Percentiles rank a stretch among this genome's conserved stretches.
Conservation (phyloP, 2,888 invertebrate species). For the Helicoverpa assulta region DNA sequence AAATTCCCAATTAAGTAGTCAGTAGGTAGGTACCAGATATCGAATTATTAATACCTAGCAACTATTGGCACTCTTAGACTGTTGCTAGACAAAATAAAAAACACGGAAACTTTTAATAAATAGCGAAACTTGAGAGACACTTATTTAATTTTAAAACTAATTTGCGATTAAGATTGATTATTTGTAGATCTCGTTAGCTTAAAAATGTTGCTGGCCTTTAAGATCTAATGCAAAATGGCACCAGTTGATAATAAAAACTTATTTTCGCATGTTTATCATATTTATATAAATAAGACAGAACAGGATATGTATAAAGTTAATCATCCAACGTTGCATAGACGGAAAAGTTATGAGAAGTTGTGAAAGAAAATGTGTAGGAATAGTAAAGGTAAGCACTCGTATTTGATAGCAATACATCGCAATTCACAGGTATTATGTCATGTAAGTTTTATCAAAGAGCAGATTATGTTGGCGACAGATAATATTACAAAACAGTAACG, state of each 20-base stretch:
- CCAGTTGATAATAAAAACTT: slow-evolving; percentile 4
- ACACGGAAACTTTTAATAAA: neutral
- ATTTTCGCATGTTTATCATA: no score
- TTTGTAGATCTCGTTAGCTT: neutral
- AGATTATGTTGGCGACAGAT: slow-evolving; percentile 7
- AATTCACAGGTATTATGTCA: neutral
- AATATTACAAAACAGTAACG: slow-evolving; percentile 28
- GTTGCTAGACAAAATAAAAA: neutral
- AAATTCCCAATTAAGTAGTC: neutral
- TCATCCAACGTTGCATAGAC: neutral
- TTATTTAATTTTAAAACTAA: no score
- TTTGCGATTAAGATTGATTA: neutral
- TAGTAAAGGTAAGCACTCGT: no score
- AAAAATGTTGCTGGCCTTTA: neutral
- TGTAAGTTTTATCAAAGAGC: neutral
- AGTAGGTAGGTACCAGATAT: neutral
- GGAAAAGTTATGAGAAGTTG: neutral
- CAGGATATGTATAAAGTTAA: no score
- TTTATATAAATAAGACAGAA: no score
- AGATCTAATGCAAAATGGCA: slow-evolving; percentile 4
- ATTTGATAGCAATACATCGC: neutral
- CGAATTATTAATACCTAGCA: neutral
- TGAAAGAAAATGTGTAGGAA: neutral
- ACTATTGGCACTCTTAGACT: neutral
- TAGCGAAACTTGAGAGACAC: no score